Evolutionary conservation across 2,888 invertebrate species (phyloP).

Genomic region (Andricus curvator): DNA sequence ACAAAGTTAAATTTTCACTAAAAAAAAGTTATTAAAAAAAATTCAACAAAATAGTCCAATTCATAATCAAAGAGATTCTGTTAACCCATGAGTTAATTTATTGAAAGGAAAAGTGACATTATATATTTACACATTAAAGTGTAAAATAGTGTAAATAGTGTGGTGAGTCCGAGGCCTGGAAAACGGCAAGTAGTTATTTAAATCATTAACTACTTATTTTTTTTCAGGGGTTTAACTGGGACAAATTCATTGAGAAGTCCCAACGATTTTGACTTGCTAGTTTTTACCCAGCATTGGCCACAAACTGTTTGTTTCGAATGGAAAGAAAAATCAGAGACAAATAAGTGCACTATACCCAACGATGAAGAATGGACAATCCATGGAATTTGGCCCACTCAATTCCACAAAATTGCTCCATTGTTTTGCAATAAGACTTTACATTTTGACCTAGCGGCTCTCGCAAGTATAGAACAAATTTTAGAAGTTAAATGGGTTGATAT

Average conservation of each 20-base stretch:
- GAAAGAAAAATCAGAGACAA: conserved; percentile 81
- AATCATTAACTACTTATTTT: too few species aligned
- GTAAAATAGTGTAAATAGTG: too few species aligned
- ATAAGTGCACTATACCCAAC: conserved; percentile 84
- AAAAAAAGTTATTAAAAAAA: too few species aligned
- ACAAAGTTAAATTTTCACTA: too few species aligned
- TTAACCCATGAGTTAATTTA: too few species aligned
- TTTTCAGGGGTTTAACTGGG: background rate
- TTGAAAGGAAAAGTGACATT: too few species aligned
- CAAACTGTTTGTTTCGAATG: conserved; percentile 86
- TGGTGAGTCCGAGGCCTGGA: too few species aligned
- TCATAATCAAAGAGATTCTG: too few species aligned
- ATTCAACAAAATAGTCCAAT: too few species aligned
- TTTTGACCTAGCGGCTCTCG: conserved; percentile 83
- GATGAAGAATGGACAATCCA: conserved; percentile 87
- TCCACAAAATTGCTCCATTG: conserved; percentile 83
- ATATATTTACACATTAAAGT: too few species aligned
- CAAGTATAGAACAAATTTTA: conserved; percentile 81
- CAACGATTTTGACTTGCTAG: conserved; percentile 85
- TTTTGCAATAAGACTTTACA: conserved; percentile 86
- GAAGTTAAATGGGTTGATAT: conserved; percentile 87
- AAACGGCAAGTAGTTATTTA: too few species aligned
- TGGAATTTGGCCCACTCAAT: conserved; percentile 90
- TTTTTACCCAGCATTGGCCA: conserved; percentile 92
- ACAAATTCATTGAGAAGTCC: background rate